phyloP scores from a whole-genome alignment of 2,888 invertebrate genomes.

The Drosophila subsilvestris region DNA sequence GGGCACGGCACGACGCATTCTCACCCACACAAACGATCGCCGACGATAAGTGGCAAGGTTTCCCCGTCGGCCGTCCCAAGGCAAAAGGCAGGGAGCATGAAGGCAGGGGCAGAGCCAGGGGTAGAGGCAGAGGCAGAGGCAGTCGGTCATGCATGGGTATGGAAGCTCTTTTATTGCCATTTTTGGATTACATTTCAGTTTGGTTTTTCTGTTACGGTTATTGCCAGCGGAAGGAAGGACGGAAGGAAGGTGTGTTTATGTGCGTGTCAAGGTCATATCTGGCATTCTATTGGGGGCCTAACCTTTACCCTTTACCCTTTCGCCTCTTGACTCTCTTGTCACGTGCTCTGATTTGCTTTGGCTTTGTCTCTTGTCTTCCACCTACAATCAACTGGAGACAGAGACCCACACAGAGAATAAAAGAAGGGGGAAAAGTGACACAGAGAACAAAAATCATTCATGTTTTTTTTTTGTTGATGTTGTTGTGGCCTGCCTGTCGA shows the following conservation, averaged over 20 bases:
- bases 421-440: slow-evolving; percentile 22
- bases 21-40: slow-evolving; percentile 1
- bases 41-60: slow-evolving; percentile 29
- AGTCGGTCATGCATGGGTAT: not conserved
- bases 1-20: not conserved
- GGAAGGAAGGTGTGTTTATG: slow-evolving; percentile 70
- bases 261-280: slow-evolving; percentile 74
- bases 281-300: slow-evolving; percentile 58
- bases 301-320: slow-evolving; percentile 10
- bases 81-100: slow-evolving; percentile 18
- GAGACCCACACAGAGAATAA: not conserved
- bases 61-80: slow-evolving; percentile 25
- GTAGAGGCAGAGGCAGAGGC: slow-evolving; percentile 3
- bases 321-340: slow-evolving; percentile 3
- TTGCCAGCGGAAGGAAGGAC: slow-evolving; percentile 36
- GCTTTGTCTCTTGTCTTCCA: not conserved
- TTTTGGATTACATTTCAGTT: slow-evolving; percentile 44
- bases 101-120: slow-evolving; percentile 10
- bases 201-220: slow-evolving; percentile 40
- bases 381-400: not conserved
- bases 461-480: slow-evolving; percentile 3
- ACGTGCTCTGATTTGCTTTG: not conserved
- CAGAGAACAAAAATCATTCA: slow-evolving; percentile 6
- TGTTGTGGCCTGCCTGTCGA: slow-evolving; percentile 24
- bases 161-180: slow-evolving; percentile 40